Evolutionary conservation across 1,140 invertebrate species (phyloP).

Genomic region (Drosophila equinoxialis): DNA sequence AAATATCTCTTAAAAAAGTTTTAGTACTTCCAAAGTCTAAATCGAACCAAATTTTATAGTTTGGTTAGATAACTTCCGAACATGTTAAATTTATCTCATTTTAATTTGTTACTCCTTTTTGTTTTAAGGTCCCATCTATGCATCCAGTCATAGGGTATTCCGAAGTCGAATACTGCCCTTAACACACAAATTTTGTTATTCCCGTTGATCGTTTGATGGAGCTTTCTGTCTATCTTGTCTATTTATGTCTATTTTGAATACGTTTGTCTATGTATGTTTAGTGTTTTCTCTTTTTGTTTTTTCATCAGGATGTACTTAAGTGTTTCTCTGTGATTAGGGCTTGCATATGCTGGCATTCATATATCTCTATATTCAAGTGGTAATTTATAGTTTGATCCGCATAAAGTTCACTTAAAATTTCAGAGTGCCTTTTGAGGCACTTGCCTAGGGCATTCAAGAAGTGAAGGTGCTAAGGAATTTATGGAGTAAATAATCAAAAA

Average conservation of each 20-base stretch:
- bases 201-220: slow-evolving; percentile 10
- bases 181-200: slow-evolving; percentile 15
- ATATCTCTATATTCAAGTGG: slow-evolving; percentile 22
- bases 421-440: slow-evolving; percentile 8
- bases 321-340: slow-evolving; percentile 28
- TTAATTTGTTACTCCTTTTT: no score
- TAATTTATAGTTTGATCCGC: slow-evolving; percentile 29
- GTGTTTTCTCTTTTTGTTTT: not conserved
- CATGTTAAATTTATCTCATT: not conserved
- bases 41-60: no score
- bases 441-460: not conserved
- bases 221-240: slow-evolving; percentile 7
- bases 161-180: not conserved
- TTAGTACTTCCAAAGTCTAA: no score
- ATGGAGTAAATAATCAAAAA: slow-evolving; percentile 7
- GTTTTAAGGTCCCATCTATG: no score
- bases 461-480: slow-evolving; percentile 6
- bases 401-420: slow-evolving; percentile 1
- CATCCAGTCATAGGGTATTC: not conserved
- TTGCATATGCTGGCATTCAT: not conserved
- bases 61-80: no score
- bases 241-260: slow-evolving; percentile 27
- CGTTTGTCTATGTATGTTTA: not conserved
- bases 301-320: slow-evolving; percentile 26
- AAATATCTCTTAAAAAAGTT: no score